Evolutionary conservation across 2,888 invertebrate species (phyloP).

Genomic region (Eilema depressum): DNA sequence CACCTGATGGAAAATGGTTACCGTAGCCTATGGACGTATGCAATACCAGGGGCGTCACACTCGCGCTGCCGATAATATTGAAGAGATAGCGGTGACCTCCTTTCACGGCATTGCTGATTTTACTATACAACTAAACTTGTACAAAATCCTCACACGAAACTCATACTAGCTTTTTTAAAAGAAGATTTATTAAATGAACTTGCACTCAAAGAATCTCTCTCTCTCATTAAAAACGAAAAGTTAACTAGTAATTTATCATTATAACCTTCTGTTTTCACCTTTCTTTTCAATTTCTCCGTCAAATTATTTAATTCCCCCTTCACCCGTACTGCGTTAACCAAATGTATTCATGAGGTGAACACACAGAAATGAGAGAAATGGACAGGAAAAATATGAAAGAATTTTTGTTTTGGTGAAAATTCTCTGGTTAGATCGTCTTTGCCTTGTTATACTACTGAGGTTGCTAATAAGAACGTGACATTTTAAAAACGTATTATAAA

Average conservation of each 20-base stretch:
- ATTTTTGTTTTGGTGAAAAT: constrained; percentile 9
- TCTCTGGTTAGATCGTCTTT: neutral
- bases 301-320: constrained; percentile 62
- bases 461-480: no score
- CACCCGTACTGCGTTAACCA: constrained; percentile 60
- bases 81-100: no score
- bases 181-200: no score
- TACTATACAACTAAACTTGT: no score
- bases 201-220: neutral
- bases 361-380: constrained; percentile 38
- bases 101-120: no score
- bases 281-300: constrained; percentile 65
- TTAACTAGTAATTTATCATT: constrained; percentile 36
- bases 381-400: constrained; percentile 37
- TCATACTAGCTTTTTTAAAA: no score
- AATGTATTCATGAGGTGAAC: constrained; percentile 69
- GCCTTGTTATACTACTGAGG: neutral
- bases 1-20: no score
- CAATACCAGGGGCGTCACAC: no score
- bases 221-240: constrained; percentile 22
- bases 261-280: constrained; percentile 56
- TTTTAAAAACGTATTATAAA: no score
- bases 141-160: no score
- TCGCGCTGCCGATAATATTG: no score
- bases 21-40: no score